Evolutionary conservation across 2,113 vertebrate species (phyloP).

Genomic region (Microtus oregoni): DNA sequence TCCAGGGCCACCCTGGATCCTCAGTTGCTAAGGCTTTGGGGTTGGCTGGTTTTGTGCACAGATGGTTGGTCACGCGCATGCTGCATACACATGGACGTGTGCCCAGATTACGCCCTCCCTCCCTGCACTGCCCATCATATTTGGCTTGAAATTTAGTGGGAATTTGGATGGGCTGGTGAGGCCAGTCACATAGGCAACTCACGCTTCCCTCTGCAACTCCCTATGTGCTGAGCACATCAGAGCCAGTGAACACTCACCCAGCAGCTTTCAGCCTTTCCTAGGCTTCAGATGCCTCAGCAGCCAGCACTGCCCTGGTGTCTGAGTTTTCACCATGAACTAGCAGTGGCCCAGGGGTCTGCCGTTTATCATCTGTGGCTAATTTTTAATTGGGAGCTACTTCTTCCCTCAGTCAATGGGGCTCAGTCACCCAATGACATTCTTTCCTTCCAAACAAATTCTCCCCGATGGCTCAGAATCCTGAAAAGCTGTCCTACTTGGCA

Average conservation of each 20-base stretch:
- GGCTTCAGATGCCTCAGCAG: not conserved
- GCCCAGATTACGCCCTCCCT: not conserved
- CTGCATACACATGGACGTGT: not conserved
- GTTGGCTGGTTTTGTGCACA: not conserved
- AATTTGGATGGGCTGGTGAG: not conserved
- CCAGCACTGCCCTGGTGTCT: not conserved
- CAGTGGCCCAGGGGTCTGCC: not conserved
- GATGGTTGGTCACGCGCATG: slow-evolving; percentile 23
- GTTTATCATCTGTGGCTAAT: not conserved
- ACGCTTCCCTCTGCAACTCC: slow-evolving; percentile 10
- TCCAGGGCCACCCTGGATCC: not conserved
- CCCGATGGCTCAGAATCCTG: slow-evolving; percentile 28
- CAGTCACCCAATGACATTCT: not conserved
- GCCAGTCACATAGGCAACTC: not conserved
- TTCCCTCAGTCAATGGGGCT: not conserved
- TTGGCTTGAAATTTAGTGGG: slow-evolving; percentile 19
- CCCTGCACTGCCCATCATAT: rapidly evolving
- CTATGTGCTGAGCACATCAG: slow-evolving; percentile 68
- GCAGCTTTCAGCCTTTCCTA: slow-evolving; percentile 11
- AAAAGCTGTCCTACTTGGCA: slow-evolving; percentile 49
- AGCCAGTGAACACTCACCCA: slow-evolving; percentile 68
- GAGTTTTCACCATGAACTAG: not conserved
- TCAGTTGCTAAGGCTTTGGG: not conserved
- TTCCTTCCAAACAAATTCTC: slow-evolving; percentile 4
- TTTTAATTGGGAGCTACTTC: not conserved